phyloP scores from a whole-genome alignment of 2,113 vertebrate genomes.

The Ailuropoda melanoleuca region DNA sequence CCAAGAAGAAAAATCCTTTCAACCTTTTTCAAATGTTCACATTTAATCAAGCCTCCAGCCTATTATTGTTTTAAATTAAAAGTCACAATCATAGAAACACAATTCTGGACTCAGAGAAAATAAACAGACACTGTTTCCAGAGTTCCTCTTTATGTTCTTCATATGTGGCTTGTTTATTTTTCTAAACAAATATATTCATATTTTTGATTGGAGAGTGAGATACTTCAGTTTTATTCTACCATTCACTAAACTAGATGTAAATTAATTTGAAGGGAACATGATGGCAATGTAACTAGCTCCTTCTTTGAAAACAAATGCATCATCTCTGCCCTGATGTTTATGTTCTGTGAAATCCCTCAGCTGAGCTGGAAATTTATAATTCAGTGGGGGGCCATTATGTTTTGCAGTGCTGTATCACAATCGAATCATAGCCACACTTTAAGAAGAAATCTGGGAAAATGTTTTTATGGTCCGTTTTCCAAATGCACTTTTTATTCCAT shows the following conservation, averaged over 20 bases:
- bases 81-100: constrained; percentile 41
- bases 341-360: constrained; percentile 48
- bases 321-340: constrained; percentile 41
- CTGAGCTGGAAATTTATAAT: constrained; percentile 21
- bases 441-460: constrained; percentile 55
- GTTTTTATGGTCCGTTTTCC: constrained; percentile 42
- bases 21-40: constrained; percentile 31
- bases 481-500: constrained; percentile 12
- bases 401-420: neutral
- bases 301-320: constrained; percentile 48
- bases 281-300: neutral
- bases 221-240: constrained; percentile 49
- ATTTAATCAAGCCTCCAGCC: constrained; percentile 28
- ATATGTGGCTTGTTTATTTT: neutral
- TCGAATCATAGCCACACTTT: neutral
- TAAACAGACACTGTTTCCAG: neutral
- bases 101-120: constrained; percentile 8
- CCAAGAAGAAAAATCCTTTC: neutral
- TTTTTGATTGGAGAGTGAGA: constrained; percentile 56
- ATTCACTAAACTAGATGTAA: constrained; percentile 41
- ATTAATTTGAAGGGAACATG: constrained; percentile 58
- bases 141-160: neutral
- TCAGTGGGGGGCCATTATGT: neutral
- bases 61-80: constrained; percentile 69
- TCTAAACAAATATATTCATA: constrained; percentile 31